Percentiles rank a stretch among this genome's conserved stretches.
These are phyloP conservation scores for Brachionus calyciflorus DNA, from an alignment of 1,140 invertebrate genomes.

Conservation along the genomic window DNA sequence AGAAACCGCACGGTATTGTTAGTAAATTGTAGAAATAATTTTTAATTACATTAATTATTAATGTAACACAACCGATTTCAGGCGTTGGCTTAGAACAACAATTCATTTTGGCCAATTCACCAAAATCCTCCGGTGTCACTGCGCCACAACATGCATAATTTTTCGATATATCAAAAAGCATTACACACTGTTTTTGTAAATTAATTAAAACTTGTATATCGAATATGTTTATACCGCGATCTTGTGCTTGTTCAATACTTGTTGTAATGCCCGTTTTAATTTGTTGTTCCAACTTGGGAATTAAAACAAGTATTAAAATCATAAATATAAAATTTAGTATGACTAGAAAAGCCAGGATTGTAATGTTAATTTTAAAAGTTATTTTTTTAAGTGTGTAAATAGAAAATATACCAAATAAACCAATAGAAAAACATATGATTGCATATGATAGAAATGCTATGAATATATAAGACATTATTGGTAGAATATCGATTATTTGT, in stretches of 20 bases:
- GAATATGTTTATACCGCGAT: not conserved
- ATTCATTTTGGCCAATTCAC: conserved; percentile 6
- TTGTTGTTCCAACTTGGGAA: not conserved
- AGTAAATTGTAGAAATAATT: not conserved
- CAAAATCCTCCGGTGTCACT: not conserved
- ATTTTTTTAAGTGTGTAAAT: conserved; percentile 4
- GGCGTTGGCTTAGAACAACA: conserved; percentile 1
- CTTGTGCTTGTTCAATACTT: not conserved
- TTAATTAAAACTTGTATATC: not conserved
- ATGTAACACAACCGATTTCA: not conserved
- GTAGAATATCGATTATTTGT: not conserved
- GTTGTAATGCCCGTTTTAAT: not conserved
- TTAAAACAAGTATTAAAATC: not conserved
- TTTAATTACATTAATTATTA: not conserved
- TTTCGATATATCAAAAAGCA: not conserved
- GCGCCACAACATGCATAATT: not conserved
- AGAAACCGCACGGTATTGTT: not conserved
- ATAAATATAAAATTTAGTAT: conserved; percentile 23
- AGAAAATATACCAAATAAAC: not conserved
- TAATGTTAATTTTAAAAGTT: not conserved
- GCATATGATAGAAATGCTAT: not conserved
- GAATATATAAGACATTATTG: not conserved
- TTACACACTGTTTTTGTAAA: conserved; percentile 15
- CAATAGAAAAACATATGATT: not conserved
- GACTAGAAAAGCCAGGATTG: not conserved